Evolutionary conservation across 2,113 vertebrate species (phyloP).

Genomic region (Anas platyrhynchos): DNA sequence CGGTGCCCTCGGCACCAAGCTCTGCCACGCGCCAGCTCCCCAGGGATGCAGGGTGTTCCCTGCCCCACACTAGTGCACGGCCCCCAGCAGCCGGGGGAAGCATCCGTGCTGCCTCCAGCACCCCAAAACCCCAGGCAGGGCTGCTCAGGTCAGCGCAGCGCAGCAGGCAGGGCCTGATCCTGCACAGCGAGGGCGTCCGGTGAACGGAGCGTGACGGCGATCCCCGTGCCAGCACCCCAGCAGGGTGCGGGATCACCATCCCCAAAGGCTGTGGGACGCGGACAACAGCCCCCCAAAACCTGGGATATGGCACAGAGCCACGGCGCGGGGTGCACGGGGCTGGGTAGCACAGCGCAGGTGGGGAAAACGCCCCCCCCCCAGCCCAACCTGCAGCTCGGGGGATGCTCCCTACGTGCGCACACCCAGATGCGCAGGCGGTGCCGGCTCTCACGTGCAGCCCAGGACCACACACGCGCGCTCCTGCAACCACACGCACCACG

Average conservation of each 20-base stretch:
- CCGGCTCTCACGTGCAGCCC: background rate
- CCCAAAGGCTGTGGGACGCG: background rate
- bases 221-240: background rate
- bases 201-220: background rate
- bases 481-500: background rate
- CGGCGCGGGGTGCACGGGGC: background rate
- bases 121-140: background rate
- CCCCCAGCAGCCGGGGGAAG: background rate
- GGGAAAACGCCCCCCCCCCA: background rate
- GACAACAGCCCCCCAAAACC: too few relatives aligned
- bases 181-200: background rate
- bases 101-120: background rate
- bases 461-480: constrained; percentile 32
- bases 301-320: rapidly evolving
- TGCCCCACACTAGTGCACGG: background rate
- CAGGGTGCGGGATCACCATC: background rate
- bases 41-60: background rate
- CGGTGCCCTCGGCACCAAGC: constrained; percentile 50
- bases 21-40: constrained; percentile 47
- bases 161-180: too few relatives aligned
- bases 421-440: background rate
- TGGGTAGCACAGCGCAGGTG: background rate
- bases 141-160: background rate
- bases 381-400: background rate
- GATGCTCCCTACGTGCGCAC: background rate